Conservation (phyloP, 2,797 vertebrate genomes). For the Arctocebus calabarensis region DNA sequence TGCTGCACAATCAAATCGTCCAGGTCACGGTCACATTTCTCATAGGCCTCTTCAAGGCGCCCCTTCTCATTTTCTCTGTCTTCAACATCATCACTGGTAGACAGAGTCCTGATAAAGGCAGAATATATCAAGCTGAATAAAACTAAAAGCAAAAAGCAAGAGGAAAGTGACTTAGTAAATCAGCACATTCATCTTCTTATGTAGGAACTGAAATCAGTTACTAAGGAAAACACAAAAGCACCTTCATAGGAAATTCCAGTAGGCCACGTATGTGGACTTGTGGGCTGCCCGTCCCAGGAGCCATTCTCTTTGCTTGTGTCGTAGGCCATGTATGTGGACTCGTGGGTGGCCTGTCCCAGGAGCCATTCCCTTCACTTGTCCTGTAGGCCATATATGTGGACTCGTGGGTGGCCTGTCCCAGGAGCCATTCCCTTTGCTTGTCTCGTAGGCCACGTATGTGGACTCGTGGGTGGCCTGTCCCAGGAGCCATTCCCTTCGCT, state of each 20-base stretch:
- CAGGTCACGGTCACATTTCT: constrained; percentile 95
- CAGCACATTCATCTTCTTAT: background rate
- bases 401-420: background rate
- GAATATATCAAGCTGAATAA: constrained; percentile 8
- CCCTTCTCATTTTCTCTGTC: constrained; percentile 97
- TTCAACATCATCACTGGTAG: constrained; percentile 96
- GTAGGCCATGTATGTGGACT: background rate
- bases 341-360: background rate
- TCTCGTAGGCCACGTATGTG: background rate
- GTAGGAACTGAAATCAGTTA: background rate
- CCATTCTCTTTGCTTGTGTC: background rate
- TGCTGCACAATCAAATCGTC: constrained; percentile 97
- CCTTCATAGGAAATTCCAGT: background rate
- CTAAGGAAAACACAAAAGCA: background rate
- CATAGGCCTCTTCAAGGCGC: constrained; percentile 97
- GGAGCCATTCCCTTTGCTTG: background rate
- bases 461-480: background rate
- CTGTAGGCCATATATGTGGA: background rate
- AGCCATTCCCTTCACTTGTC: background rate
- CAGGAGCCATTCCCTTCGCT: background rate
- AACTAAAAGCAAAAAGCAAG: background rate
- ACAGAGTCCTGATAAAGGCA: constrained; percentile 92
- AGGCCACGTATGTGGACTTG: background rate
- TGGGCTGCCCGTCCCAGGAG: background rate
- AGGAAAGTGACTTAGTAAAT: background rate